Conservation (phyloP, 2,797 vertebrate species). For the Poeciliopsis turneri region DNA sequence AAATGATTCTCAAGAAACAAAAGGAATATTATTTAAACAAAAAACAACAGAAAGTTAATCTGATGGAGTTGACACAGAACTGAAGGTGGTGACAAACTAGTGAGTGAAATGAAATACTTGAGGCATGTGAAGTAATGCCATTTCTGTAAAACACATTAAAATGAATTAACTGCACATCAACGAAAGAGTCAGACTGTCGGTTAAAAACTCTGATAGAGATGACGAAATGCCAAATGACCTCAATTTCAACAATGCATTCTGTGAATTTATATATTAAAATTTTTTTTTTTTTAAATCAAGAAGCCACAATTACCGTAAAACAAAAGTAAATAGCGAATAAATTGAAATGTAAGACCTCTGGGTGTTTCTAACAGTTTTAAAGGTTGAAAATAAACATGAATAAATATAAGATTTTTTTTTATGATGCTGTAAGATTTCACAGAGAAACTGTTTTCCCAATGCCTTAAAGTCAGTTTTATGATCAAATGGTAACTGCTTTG, state of each 20-base stretch:
- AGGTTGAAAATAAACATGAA: not conserved
- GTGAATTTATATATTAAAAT: not conserved
- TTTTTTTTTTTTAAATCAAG: not conserved
- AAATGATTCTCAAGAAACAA: no score
- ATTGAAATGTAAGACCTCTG: not conserved
- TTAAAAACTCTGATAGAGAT: no score
- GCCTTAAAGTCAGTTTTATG: not conserved
- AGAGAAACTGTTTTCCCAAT: not conserved
- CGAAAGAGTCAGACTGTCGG: no score
- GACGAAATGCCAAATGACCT: no score
- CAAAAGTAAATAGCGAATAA: not conserved
- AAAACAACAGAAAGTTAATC: no score
- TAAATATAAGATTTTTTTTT: not conserved
- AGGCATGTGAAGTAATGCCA: no score
- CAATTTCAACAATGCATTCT: not conserved
- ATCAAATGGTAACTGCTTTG: slow-evolving; percentile 4
- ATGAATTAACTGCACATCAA: no score
- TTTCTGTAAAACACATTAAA: no score
- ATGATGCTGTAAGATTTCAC: not conserved
- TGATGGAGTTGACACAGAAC: no score
- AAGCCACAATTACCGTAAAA: not conserved
- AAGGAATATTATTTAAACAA: no score
- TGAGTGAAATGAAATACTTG: no score
- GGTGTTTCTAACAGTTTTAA: not conserved
- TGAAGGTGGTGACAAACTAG: no score